A percentile compares a stretch with the other conserved stretches of the same genome.
phyloP scores from a whole-genome alignment of 2,888 invertebrate genomes.

The Acleris holmiana region DNA sequence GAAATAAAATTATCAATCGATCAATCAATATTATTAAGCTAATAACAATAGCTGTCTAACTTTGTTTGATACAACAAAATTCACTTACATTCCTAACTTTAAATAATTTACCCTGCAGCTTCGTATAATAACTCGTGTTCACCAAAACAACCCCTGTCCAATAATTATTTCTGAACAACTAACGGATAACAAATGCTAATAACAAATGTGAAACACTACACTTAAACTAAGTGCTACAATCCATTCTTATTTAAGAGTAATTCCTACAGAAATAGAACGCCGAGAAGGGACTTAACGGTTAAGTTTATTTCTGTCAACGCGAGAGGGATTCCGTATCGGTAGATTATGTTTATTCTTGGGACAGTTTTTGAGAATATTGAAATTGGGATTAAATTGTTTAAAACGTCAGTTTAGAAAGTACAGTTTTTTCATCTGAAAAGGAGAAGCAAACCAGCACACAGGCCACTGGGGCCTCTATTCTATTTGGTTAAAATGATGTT shows the following conservation, averaged over 20 bases:
- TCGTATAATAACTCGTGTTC: not conserved
- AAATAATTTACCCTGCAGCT: not conserved
- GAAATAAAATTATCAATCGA: too few species aligned
- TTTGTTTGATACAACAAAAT: too few species aligned
- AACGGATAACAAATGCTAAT: conserved; percentile 32
- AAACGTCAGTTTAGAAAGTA: too few species aligned
- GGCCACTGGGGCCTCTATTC: too few species aligned
- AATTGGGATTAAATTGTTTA: not conserved
- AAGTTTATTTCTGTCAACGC: conserved; percentile 35
- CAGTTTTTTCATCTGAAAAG: too few species aligned
- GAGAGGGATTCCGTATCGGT: conserved; percentile 8
- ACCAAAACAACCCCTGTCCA: conserved; percentile 1
- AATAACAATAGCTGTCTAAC: too few species aligned
- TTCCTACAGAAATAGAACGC: conserved; percentile 45
- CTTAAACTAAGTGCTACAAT: conserved; percentile 33
- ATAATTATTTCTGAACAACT: conserved; percentile 23
- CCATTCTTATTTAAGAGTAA: conserved; percentile 44
- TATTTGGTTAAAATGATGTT: too few species aligned
- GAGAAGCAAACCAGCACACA: too few species aligned
- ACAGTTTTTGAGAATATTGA: not conserved
- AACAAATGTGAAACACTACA: conserved; percentile 37
- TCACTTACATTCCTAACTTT: too few species aligned
- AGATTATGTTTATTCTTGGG: conserved; percentile 39
- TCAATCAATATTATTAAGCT: too few species aligned
- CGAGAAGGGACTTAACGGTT: conserved; percentile 33